Evolutionary conservation across 2,888 invertebrate genomes (phyloP).

Genomic region (Nephrotoma guestfalica): DNA sequence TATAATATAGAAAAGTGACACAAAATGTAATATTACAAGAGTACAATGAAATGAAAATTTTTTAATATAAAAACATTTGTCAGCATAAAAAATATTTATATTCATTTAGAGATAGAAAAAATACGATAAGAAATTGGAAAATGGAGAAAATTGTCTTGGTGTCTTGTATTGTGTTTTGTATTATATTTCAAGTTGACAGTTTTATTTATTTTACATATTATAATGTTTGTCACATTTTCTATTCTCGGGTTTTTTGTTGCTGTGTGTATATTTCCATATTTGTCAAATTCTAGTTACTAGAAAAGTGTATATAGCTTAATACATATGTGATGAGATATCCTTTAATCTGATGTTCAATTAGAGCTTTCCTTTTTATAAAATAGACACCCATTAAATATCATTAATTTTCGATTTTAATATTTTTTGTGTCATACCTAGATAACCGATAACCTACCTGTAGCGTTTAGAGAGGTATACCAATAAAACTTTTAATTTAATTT

Average conservation of each 20-base stretch:
- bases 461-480: neutral
- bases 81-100: neutral
- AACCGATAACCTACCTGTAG: neutral
- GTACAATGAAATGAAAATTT: neutral
- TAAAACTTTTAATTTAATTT: neutral
- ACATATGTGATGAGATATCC: neutral
- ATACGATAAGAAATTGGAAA: neutral
- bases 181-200: neutral
- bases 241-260: neutral
- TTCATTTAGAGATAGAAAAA: neutral
- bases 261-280: neutral
- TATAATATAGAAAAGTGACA: neutral
- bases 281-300: neutral
- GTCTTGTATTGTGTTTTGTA: neutral
- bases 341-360: neutral
- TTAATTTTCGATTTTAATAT: neutral
- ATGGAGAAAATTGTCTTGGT: neutral
- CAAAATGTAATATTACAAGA: neutral
- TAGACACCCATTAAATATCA: neutral
- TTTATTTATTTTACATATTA: neutral
- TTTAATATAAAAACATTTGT: neutral
- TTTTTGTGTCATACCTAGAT: neutral
- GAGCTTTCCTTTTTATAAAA: no score
- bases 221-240: neutral
- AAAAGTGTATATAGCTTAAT: neutral